Evolutionary conservation across 2,113 vertebrate genomes (phyloP), one percentile per base, ranked within the genome.

Genomic region (Andinoacara biseriatus): DNA sequence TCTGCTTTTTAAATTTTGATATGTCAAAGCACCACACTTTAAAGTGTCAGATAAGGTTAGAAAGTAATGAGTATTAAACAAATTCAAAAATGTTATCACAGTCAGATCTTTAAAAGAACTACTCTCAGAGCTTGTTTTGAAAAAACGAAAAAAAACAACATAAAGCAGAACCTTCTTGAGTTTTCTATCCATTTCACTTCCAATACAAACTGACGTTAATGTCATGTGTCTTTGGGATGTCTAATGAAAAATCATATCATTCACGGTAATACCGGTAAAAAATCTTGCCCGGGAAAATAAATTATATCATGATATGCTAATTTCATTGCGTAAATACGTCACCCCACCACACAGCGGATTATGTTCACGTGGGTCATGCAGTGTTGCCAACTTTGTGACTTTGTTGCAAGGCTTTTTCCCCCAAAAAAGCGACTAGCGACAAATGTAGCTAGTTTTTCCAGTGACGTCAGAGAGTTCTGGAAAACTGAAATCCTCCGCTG

Each of bases 161-260:
- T 52, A 59, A 22, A 59, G 9, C 17, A 76, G 4, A 20, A 52
- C 22, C 43, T 15, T 8, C 43, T 20, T 60, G 24, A 24, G 10
- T 72, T 84, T 78, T 72, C 6, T 18, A 38, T 14, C 33, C 10
- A 17, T 26, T 57, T 76, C 22, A 15, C 49, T 65, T 63, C 9
- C 15, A 40, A 78, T 54, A 38, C 52, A 74, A 74, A 74, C 52
- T 33, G 8, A 58, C 58, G 7, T 18, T 59, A 52, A 35, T 40
- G 43, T 58, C 61, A 38, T 11, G 81, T 63, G 38, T 59, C 76
- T 77, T 52, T 58, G 77, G 61, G 69, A 72, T 35, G 83, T 74
- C 74, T 62, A 9, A 75, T 84, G 29, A 87, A 83, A 79, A 67
- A 26, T 26, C 26, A 26, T n/a, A n/a, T n/a, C n/a, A n/a, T n/a